Conservation (phyloP, 2,113 vertebrate genomes). For the Anser cygnoides region DNA sequence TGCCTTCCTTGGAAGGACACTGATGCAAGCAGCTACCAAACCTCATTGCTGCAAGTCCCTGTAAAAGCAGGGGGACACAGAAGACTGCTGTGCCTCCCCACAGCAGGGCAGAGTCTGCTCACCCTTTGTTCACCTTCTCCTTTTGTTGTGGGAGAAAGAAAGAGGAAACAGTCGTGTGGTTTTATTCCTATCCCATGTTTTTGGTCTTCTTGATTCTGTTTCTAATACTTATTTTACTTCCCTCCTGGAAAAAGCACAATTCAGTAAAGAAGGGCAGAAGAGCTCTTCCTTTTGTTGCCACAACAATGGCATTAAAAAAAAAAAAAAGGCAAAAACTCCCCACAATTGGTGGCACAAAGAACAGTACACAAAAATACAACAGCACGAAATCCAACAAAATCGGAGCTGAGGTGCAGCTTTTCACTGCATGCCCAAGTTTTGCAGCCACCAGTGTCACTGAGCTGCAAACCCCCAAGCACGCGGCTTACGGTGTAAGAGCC, state of each 20-base stretch:
- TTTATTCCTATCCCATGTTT: neutral
- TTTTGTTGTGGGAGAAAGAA: neutral
- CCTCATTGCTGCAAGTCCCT: neutral
- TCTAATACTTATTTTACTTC: neutral
- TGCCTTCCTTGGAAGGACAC: neutral
- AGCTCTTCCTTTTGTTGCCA: neutral
- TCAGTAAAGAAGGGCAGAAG: neutral
- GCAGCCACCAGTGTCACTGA: neutral
- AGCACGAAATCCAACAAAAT: neutral
- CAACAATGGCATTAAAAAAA: neutral
- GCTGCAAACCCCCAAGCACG: neutral
- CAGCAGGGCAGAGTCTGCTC: neutral
- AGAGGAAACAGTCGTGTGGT: neutral
- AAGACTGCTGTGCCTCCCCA: neutral
- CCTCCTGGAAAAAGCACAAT: neutral
- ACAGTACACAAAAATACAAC: neutral
- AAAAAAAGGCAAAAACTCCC: neutral
- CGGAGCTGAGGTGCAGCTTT: neutral
- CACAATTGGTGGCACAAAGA: neutral
- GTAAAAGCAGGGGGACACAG: neutral
- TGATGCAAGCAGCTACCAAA: neutral
- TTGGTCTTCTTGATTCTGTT: neutral
- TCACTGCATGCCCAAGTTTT: neutral
- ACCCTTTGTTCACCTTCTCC: neutral
- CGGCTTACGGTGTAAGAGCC: neutral